Base-by-base conservation (phyloP, 23 tunicate species). In the Halocynthia aurantium region DNA sequence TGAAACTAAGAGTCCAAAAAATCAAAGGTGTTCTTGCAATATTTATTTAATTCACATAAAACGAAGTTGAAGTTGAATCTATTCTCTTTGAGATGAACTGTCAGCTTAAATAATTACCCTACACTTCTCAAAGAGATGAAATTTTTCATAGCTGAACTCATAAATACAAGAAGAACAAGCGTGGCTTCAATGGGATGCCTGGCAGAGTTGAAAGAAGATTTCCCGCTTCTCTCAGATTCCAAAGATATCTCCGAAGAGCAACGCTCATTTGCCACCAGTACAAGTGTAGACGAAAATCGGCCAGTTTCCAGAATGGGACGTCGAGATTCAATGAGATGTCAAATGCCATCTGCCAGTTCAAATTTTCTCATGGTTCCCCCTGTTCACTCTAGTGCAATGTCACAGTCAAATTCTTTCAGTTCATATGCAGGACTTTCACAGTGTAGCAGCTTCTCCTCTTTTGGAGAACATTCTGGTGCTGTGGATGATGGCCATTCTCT, bases 281-380 rank as follows among this genome's bases (percentile, higher is more conserved):
- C 31, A 65, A 20, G 70, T 15, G 19, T 15, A 11, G 70, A 65
- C 2, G 15, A 5, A n/a, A 11, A n/a, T 67, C 72, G 49, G 22
- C 18, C 18, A 13, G 12, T 11, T 11, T 12, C 72, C 18, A 67
- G 22, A 19, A 12, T 11, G 2, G 72, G 22, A 11, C 64, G 64
- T 58, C 64, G 64, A 22, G 19, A 8, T 49, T 21, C n/a, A 18
- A 13, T 17, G 57, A 54, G 56, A 56, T 13, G 20, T 44, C 8
- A 54, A 19, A 8, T 12, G 50, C 6, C 78, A 64, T 53, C 6
- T 40, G 55, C 17, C 2, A 51, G 19, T 74, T 74, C 78, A 22
- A 74, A 74, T 54, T 74, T 51, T 54, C 78, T 74, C 78, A 54
- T 64, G 20, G 78, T 74, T 53, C 78, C 78, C 22, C n/a, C 78